Conservation (phyloP, 2,113 vertebrate species). For the Oreochromis spilurus region DNA sequence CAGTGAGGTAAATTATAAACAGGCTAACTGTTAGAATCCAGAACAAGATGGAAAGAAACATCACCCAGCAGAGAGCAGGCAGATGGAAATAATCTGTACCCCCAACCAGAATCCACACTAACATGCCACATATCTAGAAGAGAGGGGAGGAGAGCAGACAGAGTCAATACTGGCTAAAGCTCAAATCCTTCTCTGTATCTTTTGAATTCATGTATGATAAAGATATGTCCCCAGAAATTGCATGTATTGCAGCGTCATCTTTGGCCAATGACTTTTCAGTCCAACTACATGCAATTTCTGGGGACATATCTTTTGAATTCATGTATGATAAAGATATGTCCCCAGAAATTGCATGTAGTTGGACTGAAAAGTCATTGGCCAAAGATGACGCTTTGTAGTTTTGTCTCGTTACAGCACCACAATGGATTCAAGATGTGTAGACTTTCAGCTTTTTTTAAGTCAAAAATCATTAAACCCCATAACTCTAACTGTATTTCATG, state of each 20-base stretch:
- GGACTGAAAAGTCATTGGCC: background rate
- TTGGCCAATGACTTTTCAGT: too few relatives aligned
- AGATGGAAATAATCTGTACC: constrained; percentile 86
- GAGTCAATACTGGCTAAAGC: background rate
- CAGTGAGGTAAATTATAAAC: constrained; percentile 85
- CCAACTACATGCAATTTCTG: too few relatives aligned
- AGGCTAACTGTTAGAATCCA: constrained; percentile 87
- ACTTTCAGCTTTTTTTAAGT: background rate
- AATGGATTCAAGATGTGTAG: background rate
- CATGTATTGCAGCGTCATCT: too few relatives aligned
- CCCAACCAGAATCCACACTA: constrained; percentile 91
- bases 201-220: background rate
- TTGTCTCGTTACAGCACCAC: background rate
- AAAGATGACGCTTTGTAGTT: background rate
- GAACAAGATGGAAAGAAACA: constrained; percentile 87
- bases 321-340: background rate
- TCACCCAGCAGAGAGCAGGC: constrained; percentile 86
- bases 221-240: background rate
- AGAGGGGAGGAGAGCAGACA: background rate
- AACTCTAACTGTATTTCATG: background rate
- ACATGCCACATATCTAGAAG: constrained; percentile 81
- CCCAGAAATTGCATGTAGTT: background rate
- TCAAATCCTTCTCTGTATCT: background rate
- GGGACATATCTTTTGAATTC: background rate
- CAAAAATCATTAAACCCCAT: background rate